A percentile compares a stretch with the other conserved stretches of the same genome.
phyloP scores from a whole-genome alignment of 2,888 invertebrate genomes.

The Drosophila phalerata region DNA sequence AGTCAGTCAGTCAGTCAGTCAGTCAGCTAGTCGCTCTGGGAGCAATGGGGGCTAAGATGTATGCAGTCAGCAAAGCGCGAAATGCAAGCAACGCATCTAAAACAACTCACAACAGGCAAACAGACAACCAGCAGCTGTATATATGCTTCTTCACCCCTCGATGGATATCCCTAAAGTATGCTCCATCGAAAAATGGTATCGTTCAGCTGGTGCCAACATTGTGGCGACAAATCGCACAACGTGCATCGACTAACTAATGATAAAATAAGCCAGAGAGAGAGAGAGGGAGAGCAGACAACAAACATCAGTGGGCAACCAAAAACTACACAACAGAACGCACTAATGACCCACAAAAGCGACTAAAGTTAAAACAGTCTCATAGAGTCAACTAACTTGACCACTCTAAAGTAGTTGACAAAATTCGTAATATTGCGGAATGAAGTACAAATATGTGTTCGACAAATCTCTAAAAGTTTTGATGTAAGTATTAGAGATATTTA shows the following conservation, averaged over 20 bases:
- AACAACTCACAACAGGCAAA: slow-evolving; percentile 39
- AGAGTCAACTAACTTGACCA: slow-evolving; percentile 19
- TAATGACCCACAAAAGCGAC: slow-evolving; percentile 65
- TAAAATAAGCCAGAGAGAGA: slow-evolving; percentile 65
- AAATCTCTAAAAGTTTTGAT: too few species aligned
- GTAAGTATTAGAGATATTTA: too few species aligned
- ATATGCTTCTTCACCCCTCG: slow-evolving; percentile 21
- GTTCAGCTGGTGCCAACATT: slow-evolving; percentile 54
- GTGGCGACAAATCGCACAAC: slow-evolving; percentile 71
- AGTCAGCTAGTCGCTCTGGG: slow-evolving; percentile 5
- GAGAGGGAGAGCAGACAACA: slow-evolving; percentile 35
- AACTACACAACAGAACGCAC: slow-evolving; percentile 57
- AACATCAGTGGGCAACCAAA: slow-evolving; percentile 25
- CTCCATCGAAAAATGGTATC: slow-evolving; percentile 29
- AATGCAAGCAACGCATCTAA: slow-evolving; percentile 55
- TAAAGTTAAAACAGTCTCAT: slow-evolving; percentile 35
- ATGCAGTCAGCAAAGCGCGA: slow-evolving; percentile 53
- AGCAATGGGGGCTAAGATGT: slow-evolving; percentile 25
- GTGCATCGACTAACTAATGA: slow-evolving; percentile 78
- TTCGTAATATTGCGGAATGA: too few species aligned
- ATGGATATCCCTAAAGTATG: slow-evolving; percentile 42
- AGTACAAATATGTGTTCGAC: too few species aligned
- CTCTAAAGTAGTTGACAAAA: neutral
- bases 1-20: neutral
- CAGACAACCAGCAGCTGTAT: slow-evolving; percentile 21